Percentiles rank a stretch among this genome's conserved stretches.
Conservation (phyloP, 92 coral and sea anemone species). For the Epizoanthus ramosus region DNA sequence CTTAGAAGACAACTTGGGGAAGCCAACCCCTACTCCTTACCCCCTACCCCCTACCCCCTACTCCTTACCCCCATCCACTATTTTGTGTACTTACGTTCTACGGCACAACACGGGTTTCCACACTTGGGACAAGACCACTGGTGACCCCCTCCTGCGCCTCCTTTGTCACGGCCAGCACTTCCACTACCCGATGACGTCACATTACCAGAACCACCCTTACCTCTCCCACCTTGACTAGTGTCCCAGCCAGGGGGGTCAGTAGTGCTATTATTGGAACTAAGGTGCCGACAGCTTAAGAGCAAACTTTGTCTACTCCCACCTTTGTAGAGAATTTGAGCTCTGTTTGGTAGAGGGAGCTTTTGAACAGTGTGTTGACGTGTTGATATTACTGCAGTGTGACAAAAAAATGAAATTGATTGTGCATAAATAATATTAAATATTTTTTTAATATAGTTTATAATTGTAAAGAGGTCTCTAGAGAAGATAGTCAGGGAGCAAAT, state of each 20-base stretch:
- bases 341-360: not conserved
- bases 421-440: too few relatives aligned
- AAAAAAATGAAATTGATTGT: too few relatives aligned
- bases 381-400: constrained; percentile 4
- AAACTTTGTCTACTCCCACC: not conserved
- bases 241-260: constrained; percentile 59
- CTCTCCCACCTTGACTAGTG: constrained; percentile 36
- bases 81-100: constrained; percentile 73
- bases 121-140: constrained; percentile 97
- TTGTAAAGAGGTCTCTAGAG: too few relatives aligned
- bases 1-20: too few relatives aligned
- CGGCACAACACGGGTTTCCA: constrained; percentile 95
- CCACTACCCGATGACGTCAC: constrained; percentile 61
- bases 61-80: not conserved
- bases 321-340: not conserved
- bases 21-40: too few relatives aligned
- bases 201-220: constrained; percentile 17
- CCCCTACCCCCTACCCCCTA: too few relatives aligned
- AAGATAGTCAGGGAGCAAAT: too few relatives aligned
- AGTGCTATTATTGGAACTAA: constrained; percentile 30
- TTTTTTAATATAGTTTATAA: too few relatives aligned
- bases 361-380: not conserved
- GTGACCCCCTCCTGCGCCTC: constrained; percentile 72
- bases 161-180: constrained; percentile 60
- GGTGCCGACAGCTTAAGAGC: constrained; percentile 15